Conservation (phyloP, 35 echinoderm and acorn worm genomes). For the Anneissia japonica region DNA sequence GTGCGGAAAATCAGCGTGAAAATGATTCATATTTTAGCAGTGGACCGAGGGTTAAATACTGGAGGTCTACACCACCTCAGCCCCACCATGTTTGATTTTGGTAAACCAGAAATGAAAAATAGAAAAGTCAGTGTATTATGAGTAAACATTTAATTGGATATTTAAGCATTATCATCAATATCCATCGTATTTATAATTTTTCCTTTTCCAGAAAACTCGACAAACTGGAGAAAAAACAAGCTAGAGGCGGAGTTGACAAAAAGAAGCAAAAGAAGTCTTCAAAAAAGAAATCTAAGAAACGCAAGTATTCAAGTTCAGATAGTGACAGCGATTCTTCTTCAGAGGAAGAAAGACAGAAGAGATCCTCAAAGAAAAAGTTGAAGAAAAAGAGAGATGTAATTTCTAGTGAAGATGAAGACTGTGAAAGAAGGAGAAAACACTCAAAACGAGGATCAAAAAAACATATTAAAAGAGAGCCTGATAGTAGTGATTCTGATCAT, state of each 20-base stretch:
- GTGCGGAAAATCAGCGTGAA: too few species aligned
- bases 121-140: too few species aligned
- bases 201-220: background rate
- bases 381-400: background rate
- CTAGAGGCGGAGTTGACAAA: background rate
- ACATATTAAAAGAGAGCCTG: background rate
- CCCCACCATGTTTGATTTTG: too few species aligned
- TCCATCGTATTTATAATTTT: background rate
- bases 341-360: background rate
- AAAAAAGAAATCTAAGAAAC: constrained; percentile 4
- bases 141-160: too few species aligned
- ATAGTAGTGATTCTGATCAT: constrained; percentile 7
- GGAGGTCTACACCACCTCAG: too few species aligned
- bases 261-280: background rate
- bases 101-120: too few species aligned
- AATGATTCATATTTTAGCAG: too few species aligned
- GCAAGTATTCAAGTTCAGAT: background rate
- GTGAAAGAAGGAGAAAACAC: too few species aligned
- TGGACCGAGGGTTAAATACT: too few species aligned
- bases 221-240: constrained; percentile 14
- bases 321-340: background rate
- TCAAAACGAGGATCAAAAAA: background rate
- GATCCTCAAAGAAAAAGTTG: background rate
- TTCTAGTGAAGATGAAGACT: background rate
- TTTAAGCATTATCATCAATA: too few species aligned